Evolutionary conservation across 2,113 vertebrate species (phyloP).

Genomic region (Pungitius pungitius): DNA sequence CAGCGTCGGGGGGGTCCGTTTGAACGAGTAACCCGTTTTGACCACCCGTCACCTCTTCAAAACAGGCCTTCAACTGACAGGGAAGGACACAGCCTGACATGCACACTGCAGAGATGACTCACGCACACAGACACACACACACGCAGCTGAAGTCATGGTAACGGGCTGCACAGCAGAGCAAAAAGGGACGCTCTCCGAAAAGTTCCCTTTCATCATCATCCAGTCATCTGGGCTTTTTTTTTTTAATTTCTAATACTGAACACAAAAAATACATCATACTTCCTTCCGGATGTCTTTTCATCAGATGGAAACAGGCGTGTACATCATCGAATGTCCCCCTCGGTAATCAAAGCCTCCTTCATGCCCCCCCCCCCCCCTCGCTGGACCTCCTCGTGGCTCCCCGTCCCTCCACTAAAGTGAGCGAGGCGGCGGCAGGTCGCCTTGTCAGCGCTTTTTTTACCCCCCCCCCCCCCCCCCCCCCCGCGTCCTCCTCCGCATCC

Average conservation of each 20-base stretch:
- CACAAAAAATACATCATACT: neutral
- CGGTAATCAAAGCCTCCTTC: constrained; percentile 20
- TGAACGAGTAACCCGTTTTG: constrained; percentile 26
- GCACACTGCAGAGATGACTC: constrained; percentile 59
- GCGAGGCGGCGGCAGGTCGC: constrained; percentile 32
- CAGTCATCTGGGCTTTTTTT: constrained; percentile 29
- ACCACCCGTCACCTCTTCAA: constrained; percentile 33
- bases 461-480: constrained; percentile 7
- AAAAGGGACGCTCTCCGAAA: constrained; percentile 10
- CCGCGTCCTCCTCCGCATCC: constrained; percentile 11
- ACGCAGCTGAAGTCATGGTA: constrained; percentile 37
- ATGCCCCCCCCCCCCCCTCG: constrained; percentile 17
- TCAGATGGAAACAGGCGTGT: neutral
- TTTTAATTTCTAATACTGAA: constrained; percentile 7
- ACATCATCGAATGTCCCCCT: constrained; percentile 24
- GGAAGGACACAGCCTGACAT: constrained; percentile 34
- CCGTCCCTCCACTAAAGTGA: constrained; percentile 46
- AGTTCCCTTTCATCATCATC: constrained; percentile 33
- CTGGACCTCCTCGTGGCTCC: constrained; percentile 19
- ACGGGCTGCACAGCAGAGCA: constrained; percentile 31
- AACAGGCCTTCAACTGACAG: constrained; percentile 29
- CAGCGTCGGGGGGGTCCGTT: neutral
- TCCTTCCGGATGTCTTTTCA: neutral
- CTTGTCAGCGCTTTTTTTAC: constrained; percentile 63
- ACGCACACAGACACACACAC: constrained; percentile 8